Evolutionary conservation across 2,888 invertebrate species (phyloP).

Genomic region (Nomada ferruginata): DNA sequence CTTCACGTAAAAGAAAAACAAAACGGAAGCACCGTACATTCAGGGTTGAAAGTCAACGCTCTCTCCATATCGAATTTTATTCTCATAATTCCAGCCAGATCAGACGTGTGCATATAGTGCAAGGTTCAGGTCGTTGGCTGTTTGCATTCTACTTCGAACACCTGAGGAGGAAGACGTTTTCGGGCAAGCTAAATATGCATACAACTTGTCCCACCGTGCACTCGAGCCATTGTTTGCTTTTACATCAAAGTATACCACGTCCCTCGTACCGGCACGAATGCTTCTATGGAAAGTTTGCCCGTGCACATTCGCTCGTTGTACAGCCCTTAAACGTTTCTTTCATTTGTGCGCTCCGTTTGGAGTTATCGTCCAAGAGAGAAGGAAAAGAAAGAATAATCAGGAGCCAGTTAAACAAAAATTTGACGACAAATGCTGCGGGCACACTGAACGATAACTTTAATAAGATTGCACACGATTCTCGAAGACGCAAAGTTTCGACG

Average conservation of each 20-base stretch:
- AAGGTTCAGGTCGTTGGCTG: constrained; percentile 4
- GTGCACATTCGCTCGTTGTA: neutral
- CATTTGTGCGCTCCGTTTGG: neutral
- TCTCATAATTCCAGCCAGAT: neutral
- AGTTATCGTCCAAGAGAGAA: too few relatives aligned
- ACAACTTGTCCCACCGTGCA: constrained; percentile 19
- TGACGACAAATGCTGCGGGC: neutral
- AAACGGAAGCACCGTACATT: neutral
- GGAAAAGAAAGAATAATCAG: too few relatives aligned
- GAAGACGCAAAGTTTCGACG: neutral
- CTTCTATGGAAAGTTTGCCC: constrained; percentile 6
- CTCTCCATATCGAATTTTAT: neutral
- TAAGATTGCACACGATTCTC: neutral
- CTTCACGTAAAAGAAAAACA: neutral
- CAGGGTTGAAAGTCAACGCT: neutral
- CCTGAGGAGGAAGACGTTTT: constrained; percentile 15
- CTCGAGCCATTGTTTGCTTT: constrained; percentile 19
- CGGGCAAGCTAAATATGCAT: constrained; percentile 39
- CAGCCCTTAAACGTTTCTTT: neutral
- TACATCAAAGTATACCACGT: constrained; percentile 7
- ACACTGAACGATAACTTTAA: neutral
- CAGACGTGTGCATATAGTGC: neutral
- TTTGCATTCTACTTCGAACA: constrained; percentile 31
- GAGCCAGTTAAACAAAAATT: too few relatives aligned
- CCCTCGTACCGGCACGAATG: too few relatives aligned